These are phyloP conservation scores for Eospalax fontanierii DNA, from an alignment of 2,797 vertebrate species.

Conservation along the genomic window DNA sequence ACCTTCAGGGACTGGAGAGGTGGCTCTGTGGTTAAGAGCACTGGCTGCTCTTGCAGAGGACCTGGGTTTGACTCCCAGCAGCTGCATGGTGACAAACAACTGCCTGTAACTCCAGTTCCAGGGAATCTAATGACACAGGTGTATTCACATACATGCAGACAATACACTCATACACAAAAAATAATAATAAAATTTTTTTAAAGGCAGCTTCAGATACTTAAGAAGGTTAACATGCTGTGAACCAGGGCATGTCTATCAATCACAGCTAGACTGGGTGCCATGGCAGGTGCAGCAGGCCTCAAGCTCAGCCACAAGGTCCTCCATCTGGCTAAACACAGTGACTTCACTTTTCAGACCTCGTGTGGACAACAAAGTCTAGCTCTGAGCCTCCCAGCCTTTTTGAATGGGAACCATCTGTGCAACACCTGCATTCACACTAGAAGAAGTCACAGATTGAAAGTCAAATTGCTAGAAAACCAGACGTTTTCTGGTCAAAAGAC, in stretches of 20 bases:
- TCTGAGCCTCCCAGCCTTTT: not conserved
- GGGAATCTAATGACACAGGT: too few relatives aligned
- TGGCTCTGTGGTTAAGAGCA: too few relatives aligned
- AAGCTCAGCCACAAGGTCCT: not conserved
- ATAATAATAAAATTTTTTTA: too few relatives aligned
- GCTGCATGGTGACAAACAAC: too few relatives aligned
- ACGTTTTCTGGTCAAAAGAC: conserved; percentile 67
- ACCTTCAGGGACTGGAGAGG: too few relatives aligned
- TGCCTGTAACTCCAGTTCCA: too few relatives aligned
- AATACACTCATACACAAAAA: too few relatives aligned
- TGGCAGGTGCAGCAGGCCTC: not conserved
- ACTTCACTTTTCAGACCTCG: not conserved
- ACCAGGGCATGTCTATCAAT: too few relatives aligned
- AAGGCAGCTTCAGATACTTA: not conserved
- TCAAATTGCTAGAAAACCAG: conserved; percentile 63
- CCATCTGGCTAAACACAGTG: not conserved
- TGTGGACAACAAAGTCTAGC: not conserved
- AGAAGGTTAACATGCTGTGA: not conserved
- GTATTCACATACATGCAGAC: too few relatives aligned
- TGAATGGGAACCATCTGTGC: conserved; percentile 30
- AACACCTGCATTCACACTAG: conserved; percentile 41
- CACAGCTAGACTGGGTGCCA: not conserved
- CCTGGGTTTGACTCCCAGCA: too few relatives aligned
- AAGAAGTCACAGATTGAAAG: conserved; percentile 57
- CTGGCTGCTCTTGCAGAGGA: too few relatives aligned